These are phyloP conservation scores for Xylota sylvarum DNA, from an alignment of 2,888 invertebrate genomes.

Conservation along the genomic window DNA sequence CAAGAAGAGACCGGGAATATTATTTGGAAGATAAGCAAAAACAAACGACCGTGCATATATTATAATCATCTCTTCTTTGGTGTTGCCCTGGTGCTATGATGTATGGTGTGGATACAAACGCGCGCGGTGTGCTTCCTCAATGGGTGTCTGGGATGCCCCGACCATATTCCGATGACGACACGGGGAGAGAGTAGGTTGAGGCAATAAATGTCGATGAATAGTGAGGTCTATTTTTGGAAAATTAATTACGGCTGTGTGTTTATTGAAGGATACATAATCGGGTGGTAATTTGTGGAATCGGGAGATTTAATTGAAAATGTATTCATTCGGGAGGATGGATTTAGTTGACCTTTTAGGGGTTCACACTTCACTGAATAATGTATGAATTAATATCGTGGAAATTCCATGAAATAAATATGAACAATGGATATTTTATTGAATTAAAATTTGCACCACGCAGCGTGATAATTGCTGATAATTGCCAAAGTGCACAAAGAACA, in stretches of 20 bases:
- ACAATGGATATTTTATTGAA: not conserved
- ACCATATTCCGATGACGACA: too few species aligned
- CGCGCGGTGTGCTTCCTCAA: conserved; percentile 17
- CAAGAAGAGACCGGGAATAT: conserved; percentile 21
- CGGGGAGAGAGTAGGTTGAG: not conserved
- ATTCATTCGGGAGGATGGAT: not conserved
- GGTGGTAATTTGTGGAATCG: conserved; percentile 4
- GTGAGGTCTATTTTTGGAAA: conserved; percentile 16
- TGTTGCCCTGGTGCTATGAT: conserved; percentile 37
- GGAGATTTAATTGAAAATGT: conserved; percentile 8
- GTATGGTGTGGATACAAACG: conserved; percentile 45
- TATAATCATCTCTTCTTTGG: conserved; percentile 22
- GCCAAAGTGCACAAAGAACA: too few species aligned
- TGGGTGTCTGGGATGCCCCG: not conserved
- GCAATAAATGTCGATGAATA: not conserved
- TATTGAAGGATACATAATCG: conserved; percentile 15
- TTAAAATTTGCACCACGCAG: not conserved
- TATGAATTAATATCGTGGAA: not conserved
- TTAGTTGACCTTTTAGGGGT: not conserved
- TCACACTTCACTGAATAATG: not conserved
- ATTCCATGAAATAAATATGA: not conserved
- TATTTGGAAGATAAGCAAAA: conserved; percentile 51
- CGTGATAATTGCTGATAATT: too few species aligned
- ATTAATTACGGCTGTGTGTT: not conserved
- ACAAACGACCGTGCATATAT: conserved; percentile 24